Evolutionary conservation across 2,797 vertebrate genomes (phyloP).

Genomic region (Eupleurogrammus muticus): DNA sequence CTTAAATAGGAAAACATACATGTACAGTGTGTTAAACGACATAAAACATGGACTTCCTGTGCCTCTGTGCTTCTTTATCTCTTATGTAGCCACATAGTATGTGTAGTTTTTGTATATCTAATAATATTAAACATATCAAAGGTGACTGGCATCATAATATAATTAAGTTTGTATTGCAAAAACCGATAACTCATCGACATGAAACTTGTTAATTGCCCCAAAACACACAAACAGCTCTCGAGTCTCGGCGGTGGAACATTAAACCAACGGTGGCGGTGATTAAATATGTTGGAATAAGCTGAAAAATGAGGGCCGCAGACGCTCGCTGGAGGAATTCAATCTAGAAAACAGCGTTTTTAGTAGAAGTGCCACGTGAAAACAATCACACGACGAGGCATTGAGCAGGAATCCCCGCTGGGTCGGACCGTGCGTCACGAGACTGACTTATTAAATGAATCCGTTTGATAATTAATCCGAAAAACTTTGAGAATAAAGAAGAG

Average conservation of each 20-base stretch:
- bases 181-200: constrained; percentile 19
- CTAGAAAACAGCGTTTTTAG: constrained; percentile 9
- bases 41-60: too few relatives aligned
- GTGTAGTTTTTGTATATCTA: too few relatives aligned
- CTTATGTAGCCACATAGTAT: too few relatives aligned
- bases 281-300: neutral
- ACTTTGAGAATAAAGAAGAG: constrained; percentile 12
- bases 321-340: neutral
- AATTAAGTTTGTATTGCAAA: constrained; percentile 18
- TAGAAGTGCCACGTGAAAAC: constrained; percentile 9
- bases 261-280: constrained; percentile 17
- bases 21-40: too few relatives aligned
- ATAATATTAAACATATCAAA: neutral
- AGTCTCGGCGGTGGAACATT: constrained; percentile 18
- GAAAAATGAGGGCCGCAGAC: neutral
- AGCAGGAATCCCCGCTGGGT: constrained; percentile 4
- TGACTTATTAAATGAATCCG: constrained; percentile 38
- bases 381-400: constrained; percentile 12
- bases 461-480: constrained; percentile 20
- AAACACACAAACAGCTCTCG: constrained; percentile 18
- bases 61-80: too few relatives aligned
- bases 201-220: constrained; percentile 27
- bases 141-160: neutral
- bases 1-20: too few relatives aligned
- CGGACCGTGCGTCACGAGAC: constrained; percentile 9